Conservation (phyloP, 1,140 invertebrate species). For the Bombus waltoni region DNA sequence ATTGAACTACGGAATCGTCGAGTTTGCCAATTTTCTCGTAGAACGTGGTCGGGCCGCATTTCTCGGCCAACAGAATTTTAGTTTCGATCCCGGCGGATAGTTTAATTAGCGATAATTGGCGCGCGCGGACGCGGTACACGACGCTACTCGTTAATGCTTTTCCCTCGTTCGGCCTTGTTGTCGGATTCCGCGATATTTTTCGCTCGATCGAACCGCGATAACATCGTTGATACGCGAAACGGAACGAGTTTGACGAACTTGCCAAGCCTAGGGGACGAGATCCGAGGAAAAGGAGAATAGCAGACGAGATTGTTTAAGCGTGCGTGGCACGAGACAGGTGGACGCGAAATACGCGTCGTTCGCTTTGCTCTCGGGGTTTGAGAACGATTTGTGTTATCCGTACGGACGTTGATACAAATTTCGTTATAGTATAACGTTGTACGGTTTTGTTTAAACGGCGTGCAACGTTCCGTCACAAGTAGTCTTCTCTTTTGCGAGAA, state of each 20-base stretch:
- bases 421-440: neutral
- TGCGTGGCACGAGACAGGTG: too few species aligned
- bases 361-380: neutral
- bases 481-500: too few species aligned
- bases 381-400: neutral
- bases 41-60: neutral
- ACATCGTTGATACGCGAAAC: conserved; percentile 14
- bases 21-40: neutral
- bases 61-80: neutral
- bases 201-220: conserved; percentile 27
- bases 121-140: conserved; percentile 19
- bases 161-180: conserved; percentile 55
- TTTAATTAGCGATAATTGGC: conserved; percentile 50
- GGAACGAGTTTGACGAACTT: conserved; percentile 38
- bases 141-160: conserved; percentile 56
- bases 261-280: conserved; percentile 30
- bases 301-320: neutral
- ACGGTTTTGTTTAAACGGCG: too few species aligned
- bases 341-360: neutral
- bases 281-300: neutral
- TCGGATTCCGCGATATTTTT: conserved; percentile 62
- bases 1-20: neutral
- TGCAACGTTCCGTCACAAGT: too few species aligned
- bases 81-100: conserved; percentile 7
- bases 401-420: neutral